These are phyloP conservation scores for Zapornia atra DNA, from an alignment of 2,113 vertebrate species.

Conservation along the genomic window DNA sequence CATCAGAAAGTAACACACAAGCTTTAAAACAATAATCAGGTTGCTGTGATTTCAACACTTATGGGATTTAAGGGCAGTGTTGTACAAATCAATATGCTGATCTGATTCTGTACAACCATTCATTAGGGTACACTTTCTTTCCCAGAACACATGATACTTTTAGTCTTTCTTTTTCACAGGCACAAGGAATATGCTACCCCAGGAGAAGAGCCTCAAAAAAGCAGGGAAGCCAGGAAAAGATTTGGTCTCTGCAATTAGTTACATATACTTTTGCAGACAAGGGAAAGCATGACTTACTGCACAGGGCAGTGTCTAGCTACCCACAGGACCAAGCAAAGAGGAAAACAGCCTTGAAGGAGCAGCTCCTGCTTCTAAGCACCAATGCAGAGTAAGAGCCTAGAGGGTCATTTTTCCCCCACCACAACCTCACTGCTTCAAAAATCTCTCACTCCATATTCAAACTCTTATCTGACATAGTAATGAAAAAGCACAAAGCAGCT, in stretches of 20 bases:
- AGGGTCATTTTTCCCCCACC: not conserved
- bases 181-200: not conserved
- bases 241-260: not conserved
- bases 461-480: not conserved
- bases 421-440: not conserved
- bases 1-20: not conserved
- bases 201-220: not conserved
- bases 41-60: not conserved
- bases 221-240: not conserved
- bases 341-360: not conserved
- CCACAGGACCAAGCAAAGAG: not conserved
- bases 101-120: not conserved
- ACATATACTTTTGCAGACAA: not conserved
- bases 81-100: not conserved
- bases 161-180: not conserved
- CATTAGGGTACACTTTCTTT: not conserved
- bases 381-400: not conserved
- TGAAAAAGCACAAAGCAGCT: not conserved
- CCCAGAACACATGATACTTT: not conserved
- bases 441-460: not conserved
- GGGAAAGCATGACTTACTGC: not conserved
- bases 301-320: not conserved
- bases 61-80: fast-evolving
- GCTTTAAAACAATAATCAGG: not conserved
- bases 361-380: not conserved